These are phyloP conservation scores for Xylota sylvarum DNA, from an alignment of 2,888 invertebrate genomes.

Conservation along the genomic window DNA sequence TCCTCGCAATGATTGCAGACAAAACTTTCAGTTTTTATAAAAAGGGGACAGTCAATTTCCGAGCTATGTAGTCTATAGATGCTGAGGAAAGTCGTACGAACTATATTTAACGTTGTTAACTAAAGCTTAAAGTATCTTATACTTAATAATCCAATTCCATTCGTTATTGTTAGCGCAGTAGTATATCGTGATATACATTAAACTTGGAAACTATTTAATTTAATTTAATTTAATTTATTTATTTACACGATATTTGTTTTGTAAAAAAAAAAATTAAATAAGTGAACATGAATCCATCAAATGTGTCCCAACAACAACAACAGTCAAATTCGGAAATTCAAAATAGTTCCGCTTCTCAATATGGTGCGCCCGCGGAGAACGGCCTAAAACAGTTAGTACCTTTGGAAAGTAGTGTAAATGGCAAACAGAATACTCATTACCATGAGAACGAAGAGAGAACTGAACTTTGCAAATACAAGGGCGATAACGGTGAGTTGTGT, in stretches of 20 bases:
- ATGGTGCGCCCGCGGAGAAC: slow-evolving; percentile 11
- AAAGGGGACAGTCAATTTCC: slow-evolving; percentile 58
- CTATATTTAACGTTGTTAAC: slow-evolving; percentile 26
- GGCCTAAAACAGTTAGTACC: slow-evolving; percentile 22
- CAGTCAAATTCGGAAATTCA: slow-evolving; percentile 33
- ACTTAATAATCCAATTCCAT: slow-evolving; percentile 34
- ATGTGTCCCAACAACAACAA: slow-evolving; percentile 1
- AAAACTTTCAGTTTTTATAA: slow-evolving; percentile 70
- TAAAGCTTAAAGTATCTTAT: slow-evolving; percentile 24
- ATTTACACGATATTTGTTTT: neutral
- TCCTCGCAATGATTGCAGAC: slow-evolving; percentile 57
- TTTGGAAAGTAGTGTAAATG: neutral
- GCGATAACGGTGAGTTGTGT: slow-evolving; percentile 43
- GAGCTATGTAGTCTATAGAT: slow-evolving; percentile 68
- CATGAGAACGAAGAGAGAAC: slow-evolving; percentile 18
- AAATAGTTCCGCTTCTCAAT: slow-evolving; percentile 8
- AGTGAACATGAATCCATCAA: slow-evolving; percentile 24
- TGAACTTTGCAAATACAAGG: slow-evolving; percentile 18
- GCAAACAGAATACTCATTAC: neutral
- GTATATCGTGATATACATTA: slow-evolving; percentile 16
- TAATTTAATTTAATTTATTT: neutral
- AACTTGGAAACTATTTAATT: slow-evolving; percentile 18
- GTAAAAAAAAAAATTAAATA: neutral
- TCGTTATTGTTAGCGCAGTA: slow-evolving; percentile 1
- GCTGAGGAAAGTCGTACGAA: slow-evolving; percentile 58